Evolutionary conservation across 2,113 vertebrate genomes (phyloP), one percentile per base, ranked within the genome.

Genomic region (Athene cunicularia): DNA sequence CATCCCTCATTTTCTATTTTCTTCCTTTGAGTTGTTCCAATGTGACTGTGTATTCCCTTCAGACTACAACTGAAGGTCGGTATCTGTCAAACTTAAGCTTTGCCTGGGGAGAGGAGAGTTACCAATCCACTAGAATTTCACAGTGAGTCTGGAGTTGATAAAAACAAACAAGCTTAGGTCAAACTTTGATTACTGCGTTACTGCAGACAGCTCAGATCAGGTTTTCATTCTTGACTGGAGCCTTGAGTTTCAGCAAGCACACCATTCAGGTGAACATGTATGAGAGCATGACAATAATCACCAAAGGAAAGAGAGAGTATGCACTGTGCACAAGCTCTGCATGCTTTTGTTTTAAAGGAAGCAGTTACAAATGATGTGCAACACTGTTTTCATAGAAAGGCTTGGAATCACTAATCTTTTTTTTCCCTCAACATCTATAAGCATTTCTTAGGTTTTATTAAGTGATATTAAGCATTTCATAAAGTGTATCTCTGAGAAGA

Each of bases 161-260:
- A 93, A 89, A 91, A 3, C 59, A 88, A 91, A 63, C 60, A 86
- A 72, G 56, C 19, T 88, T 80, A 82, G 67, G 63, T 83, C 67
- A 92, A 86, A 66, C 19, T 62, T 92, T 76, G 49, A 64, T 26
- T 88, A 75, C 71, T 70, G 79, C 27, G 58, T 92, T 92, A 53
- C 53, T 90, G 49, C 71, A 90, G 90, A 59, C 66, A 90, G 62
- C 43, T 72, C 26, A 70, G 84, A 26, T 85, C 60, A 91, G 52
- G n/a, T 91, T 90, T 79, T 85, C 74, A 88, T 96, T 93, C 71
- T 82, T 88, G 58, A 90, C 63, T 56, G 67, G 19, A 90, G 62
- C 59, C 66, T 90, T 79, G 43, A 73, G 45, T 88, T 95, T 92
- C 88, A 95, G 70, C 66, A 90, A 88, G 70, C 11, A 24, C 86